Conservation (phyloP, 2,888 invertebrate species). For the Lasioglossum calceatum region DNA sequence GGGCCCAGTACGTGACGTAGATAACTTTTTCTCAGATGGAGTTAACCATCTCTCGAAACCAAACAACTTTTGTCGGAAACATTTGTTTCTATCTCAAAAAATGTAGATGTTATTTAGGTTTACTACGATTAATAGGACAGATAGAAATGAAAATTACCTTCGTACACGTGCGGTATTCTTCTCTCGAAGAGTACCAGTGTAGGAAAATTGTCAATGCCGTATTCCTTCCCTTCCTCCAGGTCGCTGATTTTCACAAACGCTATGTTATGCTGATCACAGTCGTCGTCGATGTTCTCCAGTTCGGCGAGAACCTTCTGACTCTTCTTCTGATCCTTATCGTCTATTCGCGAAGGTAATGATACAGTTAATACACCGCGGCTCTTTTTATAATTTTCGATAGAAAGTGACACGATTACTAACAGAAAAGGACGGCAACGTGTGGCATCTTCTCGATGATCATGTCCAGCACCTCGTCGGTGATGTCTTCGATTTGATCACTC, state of each 20-base stretch:
- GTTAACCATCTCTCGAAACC: no score
- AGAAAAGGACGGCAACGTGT: constrained; percentile 95
- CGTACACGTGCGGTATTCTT: constrained; percentile 87
- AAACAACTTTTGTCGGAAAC: no score
- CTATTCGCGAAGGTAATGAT: constrained; percentile 84
- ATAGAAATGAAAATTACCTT: constrained; percentile 81
- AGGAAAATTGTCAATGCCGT: constrained; percentile 93
- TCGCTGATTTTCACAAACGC: constrained; percentile 97
- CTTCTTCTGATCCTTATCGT: constrained; percentile 96
- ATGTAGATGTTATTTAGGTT: no score
- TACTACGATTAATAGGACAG: neutral
- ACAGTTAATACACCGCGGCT: neutral
- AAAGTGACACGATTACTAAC: constrained; percentile 86
- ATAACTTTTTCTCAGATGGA: no score
- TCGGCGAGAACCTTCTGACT: constrained; percentile 93
- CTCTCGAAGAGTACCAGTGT: constrained; percentile 91
- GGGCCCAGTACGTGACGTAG: no score
- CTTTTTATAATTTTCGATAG: neutral
- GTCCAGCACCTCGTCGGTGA: constrained; percentile 97
- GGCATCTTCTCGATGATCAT: constrained; percentile 94
- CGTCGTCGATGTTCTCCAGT: constrained; percentile 96
- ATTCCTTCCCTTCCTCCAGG: constrained; percentile 94
- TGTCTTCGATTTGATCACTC: constrained; percentile 96
- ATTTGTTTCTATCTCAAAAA: no score
- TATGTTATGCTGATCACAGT: constrained; percentile 96